These are phyloP conservation scores for Monopterus albus DNA, from an alignment of 2,113 vertebrate genomes.

Conservation along the genomic window DNA sequence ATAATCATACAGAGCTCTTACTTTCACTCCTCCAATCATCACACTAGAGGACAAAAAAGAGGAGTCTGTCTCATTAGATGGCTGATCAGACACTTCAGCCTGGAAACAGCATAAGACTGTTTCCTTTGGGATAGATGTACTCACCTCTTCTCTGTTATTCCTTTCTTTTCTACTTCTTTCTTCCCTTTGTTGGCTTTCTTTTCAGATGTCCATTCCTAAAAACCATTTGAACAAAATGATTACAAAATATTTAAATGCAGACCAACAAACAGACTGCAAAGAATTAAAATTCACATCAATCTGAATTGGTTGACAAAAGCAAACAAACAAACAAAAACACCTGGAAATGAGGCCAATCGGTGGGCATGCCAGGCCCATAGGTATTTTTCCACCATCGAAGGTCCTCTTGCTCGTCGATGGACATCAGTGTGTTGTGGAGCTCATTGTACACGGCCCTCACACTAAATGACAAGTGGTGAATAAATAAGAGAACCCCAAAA, in stretches of 20 bases:
- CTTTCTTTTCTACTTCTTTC: constrained; percentile 76
- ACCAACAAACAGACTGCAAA: not conserved
- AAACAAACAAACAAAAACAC: no score
- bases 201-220: constrained; percentile 83
- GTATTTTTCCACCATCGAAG: constrained; percentile 87
- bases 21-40: constrained; percentile 80
- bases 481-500: not conserved
- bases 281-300: fast-evolving
- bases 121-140: not conserved
- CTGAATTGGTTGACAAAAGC: not conserved
- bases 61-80: not conserved
- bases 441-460: constrained; percentile 77
- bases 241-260: not conserved
- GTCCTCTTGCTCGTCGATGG: constrained; percentile 84
- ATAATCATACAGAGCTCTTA: constrained; percentile 83
- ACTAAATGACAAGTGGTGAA: constrained; percentile 17
- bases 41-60: constrained; percentile 39
- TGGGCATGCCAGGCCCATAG: constrained; percentile 86
- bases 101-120: not conserved
- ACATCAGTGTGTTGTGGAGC: constrained; percentile 79
- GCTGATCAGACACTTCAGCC: constrained; percentile 1
- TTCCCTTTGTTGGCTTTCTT: constrained; percentile 83
- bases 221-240: not conserved
- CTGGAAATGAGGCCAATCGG: constrained; percentile 88
- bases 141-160: constrained; percentile 80